Evolutionary conservation across 2,888 invertebrate species (phyloP).

Genomic region (Nymphalis polychloros): DNA sequence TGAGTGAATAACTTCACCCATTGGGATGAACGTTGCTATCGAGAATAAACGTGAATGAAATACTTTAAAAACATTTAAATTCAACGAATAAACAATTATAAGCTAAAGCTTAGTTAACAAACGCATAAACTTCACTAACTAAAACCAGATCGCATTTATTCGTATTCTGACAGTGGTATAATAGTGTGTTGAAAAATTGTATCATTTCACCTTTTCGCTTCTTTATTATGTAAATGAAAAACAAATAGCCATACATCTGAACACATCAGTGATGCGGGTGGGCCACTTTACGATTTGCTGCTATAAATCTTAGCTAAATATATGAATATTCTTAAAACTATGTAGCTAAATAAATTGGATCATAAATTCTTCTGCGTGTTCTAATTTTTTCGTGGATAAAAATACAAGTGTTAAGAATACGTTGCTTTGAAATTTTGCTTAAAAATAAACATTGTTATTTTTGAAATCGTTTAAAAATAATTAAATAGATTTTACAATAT

Average conservation of each 20-base stretch:
- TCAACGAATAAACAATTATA: background rate
- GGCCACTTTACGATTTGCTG: conserved; percentile 10
- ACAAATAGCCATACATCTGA: conserved; percentile 15
- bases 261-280: conserved; percentile 9
- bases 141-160: background rate
- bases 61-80: no score
- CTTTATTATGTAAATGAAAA: conserved; percentile 25
- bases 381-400: background rate
- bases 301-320: background rate
- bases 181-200: conserved; percentile 6
- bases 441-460: no score
- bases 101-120: background rate
- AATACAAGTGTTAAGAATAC: background rate
- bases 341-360: background rate
- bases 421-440: background rate
- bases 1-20: no score
- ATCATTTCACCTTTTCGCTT: conserved; percentile 9
- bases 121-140: conserved; percentile 1
- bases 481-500: no score
- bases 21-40: no score
- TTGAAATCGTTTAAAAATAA: no score
- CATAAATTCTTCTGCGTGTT: background rate
- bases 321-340: background rate
- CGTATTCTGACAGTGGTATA: background rate
- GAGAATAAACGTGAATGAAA: no score